Evolutionary conservation across 2,113 vertebrate species (phyloP), one percentile per base, ranked within the genome.

Genomic region (Egretta garzetta): DNA sequence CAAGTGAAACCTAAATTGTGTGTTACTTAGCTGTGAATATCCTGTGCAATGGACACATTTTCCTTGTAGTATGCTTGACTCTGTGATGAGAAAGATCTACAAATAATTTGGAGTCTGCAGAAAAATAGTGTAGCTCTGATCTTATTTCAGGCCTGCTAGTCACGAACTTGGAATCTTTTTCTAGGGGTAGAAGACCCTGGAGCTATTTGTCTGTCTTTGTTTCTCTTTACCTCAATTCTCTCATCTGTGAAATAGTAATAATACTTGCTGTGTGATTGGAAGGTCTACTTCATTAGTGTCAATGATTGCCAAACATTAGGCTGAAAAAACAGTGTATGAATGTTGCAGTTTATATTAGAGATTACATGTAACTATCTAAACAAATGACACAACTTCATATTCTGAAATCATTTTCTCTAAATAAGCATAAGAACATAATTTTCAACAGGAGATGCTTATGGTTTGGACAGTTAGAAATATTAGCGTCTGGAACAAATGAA

Each of bases 401-500:
- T 96, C 96, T 86, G 92, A 97, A 86, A 93, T 96, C 10, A 94
- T 83, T 97, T 96, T 92, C 59, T 92, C 67, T 67, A 88, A 95
- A 97, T 97, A 97, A 97, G 62, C 35, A 33, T 88, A 95, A 83
- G 96, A 94, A 95, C 28, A 74, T 96, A 93, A 97, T 96, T 97
- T 98, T 97, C 94, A 95, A 84, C 43, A 88, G 79, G 39, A 88
- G n/a, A 92, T 97, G 93, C 73, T 95, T 97, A 58, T 90, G 43
- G 26, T 91, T 97, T 92, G 76, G 95, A 67, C 83, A 96, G 74
- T 77, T 96, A 96, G 94, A 97, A 98, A 96, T 70, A 92, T 68
- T 97, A 96, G 86, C 26, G 8, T 94, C 86, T 96, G 93, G 97
- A 98, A 98, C 90, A 80, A 97, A 98, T 96, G 80, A 95, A 88